Evolutionary conservation across 2,113 vertebrate species (phyloP), one percentile per base, ranked within the genome.

Genomic region (Laticauda colubrina): DNA sequence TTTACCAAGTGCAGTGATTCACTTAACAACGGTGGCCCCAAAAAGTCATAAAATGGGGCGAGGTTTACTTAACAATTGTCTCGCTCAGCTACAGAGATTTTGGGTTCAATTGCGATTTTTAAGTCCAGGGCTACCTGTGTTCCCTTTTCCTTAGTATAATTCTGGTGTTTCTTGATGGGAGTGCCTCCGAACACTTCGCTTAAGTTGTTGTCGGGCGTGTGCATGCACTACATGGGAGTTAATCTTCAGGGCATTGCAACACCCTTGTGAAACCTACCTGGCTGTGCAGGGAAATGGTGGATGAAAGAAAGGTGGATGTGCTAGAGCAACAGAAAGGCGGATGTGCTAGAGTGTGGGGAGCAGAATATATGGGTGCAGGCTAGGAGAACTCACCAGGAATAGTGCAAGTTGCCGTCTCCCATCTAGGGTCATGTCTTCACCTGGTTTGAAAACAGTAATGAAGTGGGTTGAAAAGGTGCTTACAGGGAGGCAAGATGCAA

Each of bases 341-440:
- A 85, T 9, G 1, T 24, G 12, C 23, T 85, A 29, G 15, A 7
- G 14, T 75, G 14, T 18, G 18, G 20, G 12, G 43, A 43, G 56
- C 4, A 51, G 45, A 64, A 29, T 14, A 20, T 48, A 12, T 8
- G 48, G 10, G 3, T 3, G 5, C 10, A 69, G n/a, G 14, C 12
- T 34, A 7, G 26, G 9, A 26, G 55, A 53, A 95, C 98, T 98
- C 96, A 99, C 98, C 97, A 99, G 93, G 94, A 98, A 98, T 56
- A 99, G 98, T 92, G 98, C 98, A 91, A 99, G 97, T 94, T 98
- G 97, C 93, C 97, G 95, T 92, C 96, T 97, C 92, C 97, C 98
- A 23, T 98, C 98, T 0, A 89, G 43, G 23, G 97, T 97, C 98
- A 99, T 98, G 94, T 98, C 98, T 69, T 98, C 98, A 94, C 98